Conservation (phyloP, 2,797 vertebrate species). For the Sebastes jordani region DNA sequence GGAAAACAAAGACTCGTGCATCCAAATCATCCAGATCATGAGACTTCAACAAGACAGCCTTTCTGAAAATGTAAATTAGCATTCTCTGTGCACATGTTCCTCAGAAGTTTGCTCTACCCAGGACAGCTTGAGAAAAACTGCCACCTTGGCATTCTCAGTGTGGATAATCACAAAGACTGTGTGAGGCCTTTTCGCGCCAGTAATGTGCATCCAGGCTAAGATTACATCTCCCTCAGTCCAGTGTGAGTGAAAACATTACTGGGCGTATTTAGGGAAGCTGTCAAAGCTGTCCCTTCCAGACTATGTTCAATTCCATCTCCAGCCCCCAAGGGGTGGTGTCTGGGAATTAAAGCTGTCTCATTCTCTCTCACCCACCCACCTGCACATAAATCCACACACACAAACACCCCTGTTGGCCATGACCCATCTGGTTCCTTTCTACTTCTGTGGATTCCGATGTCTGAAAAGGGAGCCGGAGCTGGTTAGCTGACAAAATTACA, state of each 20-base stretch:
- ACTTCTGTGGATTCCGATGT: slow-evolving; percentile 63
- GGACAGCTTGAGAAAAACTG: slow-evolving; percentile 11
- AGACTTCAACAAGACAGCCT: not conserved
- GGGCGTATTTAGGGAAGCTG: slow-evolving; percentile 72
- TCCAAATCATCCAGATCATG: slow-evolving; percentile 7
- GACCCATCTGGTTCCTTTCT: slow-evolving; percentile 73
- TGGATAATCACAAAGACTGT: slow-evolving; percentile 29
- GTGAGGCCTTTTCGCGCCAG: slow-evolving; percentile 9
- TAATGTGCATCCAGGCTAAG: slow-evolving; percentile 49
- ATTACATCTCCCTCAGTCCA: slow-evolving; percentile 61
- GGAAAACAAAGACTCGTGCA: slow-evolving; percentile 12
- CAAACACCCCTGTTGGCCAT: slow-evolving; percentile 70
- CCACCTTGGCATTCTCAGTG: not conserved
- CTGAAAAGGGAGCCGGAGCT: slow-evolving; percentile 63
- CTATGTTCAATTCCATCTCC: slow-evolving; percentile 75
- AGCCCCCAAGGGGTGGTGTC: slow-evolving; percentile 66
- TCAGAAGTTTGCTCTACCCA: slow-evolving; percentile 19
- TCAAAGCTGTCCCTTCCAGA: slow-evolving; percentile 75
- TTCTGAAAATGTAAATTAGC: slow-evolving; percentile 18
- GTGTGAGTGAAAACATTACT: slow-evolving; percentile 69
- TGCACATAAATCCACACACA: slow-evolving; percentile 69
- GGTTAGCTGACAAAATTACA: slow-evolving; percentile 74
- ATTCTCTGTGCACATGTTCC: not conserved
- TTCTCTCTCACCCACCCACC: slow-evolving; percentile 59
- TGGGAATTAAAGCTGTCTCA: slow-evolving; percentile 75